A percentile compares a stretch with the other conserved stretches of the same genome.
These are phyloP conservation scores for Cyprinus carpio DNA, from an alignment of 2,113 vertebrate species.

Conservation along the genomic window DNA sequence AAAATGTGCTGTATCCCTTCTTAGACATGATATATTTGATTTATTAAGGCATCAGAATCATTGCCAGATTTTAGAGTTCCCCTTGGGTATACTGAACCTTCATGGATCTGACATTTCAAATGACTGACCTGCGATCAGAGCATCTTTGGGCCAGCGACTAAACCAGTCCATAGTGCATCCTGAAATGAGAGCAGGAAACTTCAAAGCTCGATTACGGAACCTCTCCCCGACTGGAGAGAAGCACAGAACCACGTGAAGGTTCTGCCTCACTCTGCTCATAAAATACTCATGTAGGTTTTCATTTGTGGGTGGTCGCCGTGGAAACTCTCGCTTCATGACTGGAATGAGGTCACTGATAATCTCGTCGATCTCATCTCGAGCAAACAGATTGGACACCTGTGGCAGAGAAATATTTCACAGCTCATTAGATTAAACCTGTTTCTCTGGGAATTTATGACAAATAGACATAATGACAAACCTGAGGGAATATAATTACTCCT, in stretches of 20 bases:
- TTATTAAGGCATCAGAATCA: not conserved
- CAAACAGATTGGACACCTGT: conserved; percentile 93
- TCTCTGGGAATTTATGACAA: not conserved
- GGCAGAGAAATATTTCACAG: conserved; percentile 45
- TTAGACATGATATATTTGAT: not conserved
- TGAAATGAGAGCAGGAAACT: conserved; percentile 94
- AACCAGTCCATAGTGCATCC: conserved; percentile 98
- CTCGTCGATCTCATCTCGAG: conserved; percentile 91
- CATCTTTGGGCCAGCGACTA: conserved; percentile 93
- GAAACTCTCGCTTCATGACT: conserved; percentile 84
- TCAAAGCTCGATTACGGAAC: conserved; percentile 88
- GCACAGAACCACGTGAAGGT: conserved; percentile 91
- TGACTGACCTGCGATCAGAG: conserved; percentile 84
- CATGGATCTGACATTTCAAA: not conserved
- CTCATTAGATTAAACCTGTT: conserved; percentile 9
- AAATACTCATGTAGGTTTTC: conserved; percentile 89
- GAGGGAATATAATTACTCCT: not conserved
- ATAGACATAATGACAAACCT: not conserved
- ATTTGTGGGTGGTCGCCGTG: conserved; percentile 79
- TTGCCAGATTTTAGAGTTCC: not conserved
- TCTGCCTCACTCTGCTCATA: conserved; percentile 84
- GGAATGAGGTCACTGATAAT: conserved; percentile 83
- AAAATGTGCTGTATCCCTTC: not conserved
- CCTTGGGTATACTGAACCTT: not conserved
- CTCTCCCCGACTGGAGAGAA: conserved; percentile 96